Evolutionary conservation across 2,888 invertebrate species (phyloP).

Genomic region (Eupeodes luniger): DNA sequence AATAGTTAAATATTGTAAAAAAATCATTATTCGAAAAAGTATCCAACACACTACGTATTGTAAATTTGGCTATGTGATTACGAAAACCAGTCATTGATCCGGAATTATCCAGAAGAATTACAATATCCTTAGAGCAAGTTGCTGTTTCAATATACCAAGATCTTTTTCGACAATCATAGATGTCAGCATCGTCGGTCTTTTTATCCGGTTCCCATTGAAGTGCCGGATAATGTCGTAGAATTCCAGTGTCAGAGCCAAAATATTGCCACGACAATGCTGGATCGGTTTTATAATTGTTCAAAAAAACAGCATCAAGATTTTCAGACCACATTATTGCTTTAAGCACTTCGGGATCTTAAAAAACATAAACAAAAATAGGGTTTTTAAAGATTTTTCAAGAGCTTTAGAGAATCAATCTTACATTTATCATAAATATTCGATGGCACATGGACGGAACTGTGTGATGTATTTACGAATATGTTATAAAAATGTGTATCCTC

Average conservation of each 20-base stretch:
- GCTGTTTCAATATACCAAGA: slow-evolving; percentile 99
- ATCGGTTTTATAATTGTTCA: slow-evolving; percentile 93
- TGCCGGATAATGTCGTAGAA: slow-evolving; percentile 96
- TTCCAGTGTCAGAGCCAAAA: slow-evolving; percentile 97
- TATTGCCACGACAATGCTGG: slow-evolving; percentile 98
- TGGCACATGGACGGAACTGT: slow-evolving; percentile 96
- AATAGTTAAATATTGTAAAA: slow-evolving; percentile 95
- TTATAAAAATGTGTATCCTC: slow-evolving; percentile 93
- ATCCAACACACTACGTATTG: slow-evolving; percentile 94
- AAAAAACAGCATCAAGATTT: slow-evolving; percentile 92
- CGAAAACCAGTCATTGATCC: slow-evolving; percentile 97
- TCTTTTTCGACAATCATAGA: slow-evolving; percentile 95
- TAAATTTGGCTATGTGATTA: slow-evolving; percentile 91
- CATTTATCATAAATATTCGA: slow-evolving; percentile 95
- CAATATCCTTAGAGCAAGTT: slow-evolving; percentile 98
- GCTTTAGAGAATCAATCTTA: slow-evolving; percentile 79
- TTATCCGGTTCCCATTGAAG: slow-evolving; percentile 87
- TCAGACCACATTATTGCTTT: slow-evolving; percentile 96
- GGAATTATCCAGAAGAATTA: slow-evolving; percentile 96
- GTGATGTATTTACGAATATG: slow-evolving; percentile 90
- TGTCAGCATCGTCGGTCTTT: slow-evolving; percentile 86
- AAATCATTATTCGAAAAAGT: slow-evolving; percentile 99
- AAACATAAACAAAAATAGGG: slow-evolving; percentile 73
- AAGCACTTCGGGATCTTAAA: slow-evolving; percentile 86
- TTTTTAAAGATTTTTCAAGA: neutral